Base-by-base conservation (phyloP, 1,140 invertebrate species). In the Megalopta genalis region DNA sequence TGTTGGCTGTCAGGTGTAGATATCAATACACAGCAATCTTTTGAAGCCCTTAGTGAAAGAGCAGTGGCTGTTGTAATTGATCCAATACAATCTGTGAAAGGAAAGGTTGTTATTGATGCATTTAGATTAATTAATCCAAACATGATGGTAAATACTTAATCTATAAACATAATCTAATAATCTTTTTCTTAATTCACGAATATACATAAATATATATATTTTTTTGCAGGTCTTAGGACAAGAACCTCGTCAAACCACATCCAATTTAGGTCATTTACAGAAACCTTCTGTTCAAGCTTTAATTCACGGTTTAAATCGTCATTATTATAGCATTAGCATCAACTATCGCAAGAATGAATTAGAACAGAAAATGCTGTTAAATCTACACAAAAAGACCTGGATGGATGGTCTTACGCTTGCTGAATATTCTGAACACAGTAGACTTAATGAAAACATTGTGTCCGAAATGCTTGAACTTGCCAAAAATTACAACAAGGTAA, bases 1-100 rank as follows among this genome's bases (percentile, higher is more conserved):
- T 99, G 99, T 91, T 99, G 99, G 99, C 93, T 99, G 25, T 99
- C 99, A n/a, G 97, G 98, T 72, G 99, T 99, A 2, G 99, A 99
- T 93, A 99, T 99, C 85, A 99, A 99, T 89, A 99, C 99, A 16
- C 99, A 99, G 91, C 99, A 99, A 91, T 99, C 98, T 84, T 99
- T 99, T 93, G 99, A 99, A 94, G 98, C 99, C 12, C 93, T 99
- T 1, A 99, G 98, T 65, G 99, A 99, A 91, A 94, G 99, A 90
- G 99, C 99, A 37, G 99, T 99, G 0, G 99, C 99, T 83, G 99
- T 99, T 85, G 99, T 99, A 8, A 98, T 99, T 63, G 99, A 99
- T 94, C 99, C 99, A 7, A 99, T 99, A 91, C 99, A 99, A 91
- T 99, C 98, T 80, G 99, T 99, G 0, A 99, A 99, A 94, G 98